Evolutionary conservation across 2,113 vertebrate species (phyloP).

Genomic region (Edolisoma coerulescens): DNA sequence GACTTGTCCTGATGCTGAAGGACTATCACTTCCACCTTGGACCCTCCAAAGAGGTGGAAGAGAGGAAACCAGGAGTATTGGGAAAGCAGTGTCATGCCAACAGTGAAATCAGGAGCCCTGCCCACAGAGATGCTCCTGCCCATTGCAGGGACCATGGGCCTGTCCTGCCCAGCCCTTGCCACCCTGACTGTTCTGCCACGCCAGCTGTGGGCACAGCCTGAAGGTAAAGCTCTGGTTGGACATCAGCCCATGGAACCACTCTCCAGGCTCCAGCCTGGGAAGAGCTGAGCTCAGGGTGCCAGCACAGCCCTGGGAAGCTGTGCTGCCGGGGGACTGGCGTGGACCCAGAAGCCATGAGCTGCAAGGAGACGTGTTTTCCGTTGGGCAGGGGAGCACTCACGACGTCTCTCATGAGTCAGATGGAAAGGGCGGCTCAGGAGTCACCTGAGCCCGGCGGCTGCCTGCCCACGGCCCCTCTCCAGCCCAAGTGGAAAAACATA

Average conservation of each 20-base stretch:
- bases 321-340: not conserved
- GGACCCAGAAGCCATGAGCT: not conserved
- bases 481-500: constrained; percentile 37
- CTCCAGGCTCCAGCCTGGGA: not conserved
- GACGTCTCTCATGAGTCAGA: not conserved
- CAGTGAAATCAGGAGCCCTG: not conserved
- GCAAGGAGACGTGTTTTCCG: not conserved
- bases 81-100: not conserved
- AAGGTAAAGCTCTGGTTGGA: not conserved
- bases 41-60: not conserved
- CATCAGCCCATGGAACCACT: rapidly evolving
- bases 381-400: not conserved
- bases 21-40: rapidly evolving
- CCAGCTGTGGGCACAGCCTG: rapidly evolving
- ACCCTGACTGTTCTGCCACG: not conserved
- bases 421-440: constrained; percentile 14
- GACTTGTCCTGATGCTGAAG: not conserved
- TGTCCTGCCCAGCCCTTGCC: not conserved
- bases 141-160: rapidly evolving
- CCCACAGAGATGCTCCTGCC: not conserved
- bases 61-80: not conserved
- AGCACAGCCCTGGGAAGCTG: not conserved
- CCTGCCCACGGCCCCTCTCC: constrained; percentile 6
- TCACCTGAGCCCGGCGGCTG: constrained; percentile 16
- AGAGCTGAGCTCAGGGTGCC: not conserved